Base-by-base conservation (phyloP, 2,113 vertebrate genomes). In the Gasterosteus nipponicus region DNA sequence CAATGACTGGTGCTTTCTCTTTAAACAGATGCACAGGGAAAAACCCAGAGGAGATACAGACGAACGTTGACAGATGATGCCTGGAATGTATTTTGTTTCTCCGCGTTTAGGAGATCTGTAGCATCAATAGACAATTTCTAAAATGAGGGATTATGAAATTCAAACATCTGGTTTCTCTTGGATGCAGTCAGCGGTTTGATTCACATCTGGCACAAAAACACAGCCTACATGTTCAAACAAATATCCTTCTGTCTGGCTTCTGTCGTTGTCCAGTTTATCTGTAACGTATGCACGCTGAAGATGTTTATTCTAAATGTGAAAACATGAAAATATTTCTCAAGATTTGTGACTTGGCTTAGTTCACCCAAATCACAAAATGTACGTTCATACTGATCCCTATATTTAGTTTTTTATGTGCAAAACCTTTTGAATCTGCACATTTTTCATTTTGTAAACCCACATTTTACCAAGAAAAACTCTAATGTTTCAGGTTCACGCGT, bases 81-180 rank as follows among this genome's bases (percentile, higher is more conserved):
- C 9, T 71, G n/a, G 22, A 39, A 64, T 72, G 10, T 4, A 14
- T 69, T 33, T 60, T 1, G 16, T 49, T 71, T 58, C 47, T 54
- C 11, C n/a, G 49, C 53, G 19, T 54, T 42, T 22, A 0, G 5
- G 63, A 76, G 70, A 73, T 74, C 53, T 68, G 60, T 57, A 76
- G 54, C 60, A 53, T 77, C 22, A 74, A 44, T 49, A 64, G 14
- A 84, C 70, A 66, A 85, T 81, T 63, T 65, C 10, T 83, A 39
- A 73, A 85, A 70, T 71, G 58, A 79, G 8, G 81, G 73, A 75
- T 84, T 75, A 82, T 63, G 49, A 58, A 78, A 73, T 46, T 39
- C 72, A 82, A 82, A 83, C 84, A 83, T 86, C 84, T 85, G 83
- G 7, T 70, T 44, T 41, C 64, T 75, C 72, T 51, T 63, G 73